These are phyloP conservation scores for Cephus runcator DNA, from an alignment of 2,888 invertebrate genomes.

Conservation along the genomic window DNA sequence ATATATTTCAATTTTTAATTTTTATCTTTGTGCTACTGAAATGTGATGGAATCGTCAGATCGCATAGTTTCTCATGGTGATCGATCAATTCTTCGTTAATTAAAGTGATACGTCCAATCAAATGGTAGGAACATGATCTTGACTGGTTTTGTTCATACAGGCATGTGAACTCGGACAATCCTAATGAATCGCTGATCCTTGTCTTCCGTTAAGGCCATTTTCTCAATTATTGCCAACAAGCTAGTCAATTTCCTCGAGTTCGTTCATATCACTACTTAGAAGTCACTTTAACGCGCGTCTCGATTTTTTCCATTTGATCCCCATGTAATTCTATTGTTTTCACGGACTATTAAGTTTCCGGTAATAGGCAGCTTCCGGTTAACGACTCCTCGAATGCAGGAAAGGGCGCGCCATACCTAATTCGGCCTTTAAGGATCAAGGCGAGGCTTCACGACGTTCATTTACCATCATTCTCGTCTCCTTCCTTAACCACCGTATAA, in stretches of 20 bases:
- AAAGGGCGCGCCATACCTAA: constrained; percentile 64
- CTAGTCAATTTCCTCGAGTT: constrained; percentile 37
- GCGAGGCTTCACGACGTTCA: constrained; percentile 46
- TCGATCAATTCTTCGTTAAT: background rate
- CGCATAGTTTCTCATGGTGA: background rate
- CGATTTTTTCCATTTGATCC: constrained; percentile 57
- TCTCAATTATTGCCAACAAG: background rate
- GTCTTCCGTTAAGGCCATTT: background rate
- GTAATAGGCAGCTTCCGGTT: constrained; percentile 61
- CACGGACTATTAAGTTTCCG: constrained; percentile 65
- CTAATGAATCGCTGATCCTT: background rate
- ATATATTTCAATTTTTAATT: background rate
- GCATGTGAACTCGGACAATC: background rate
- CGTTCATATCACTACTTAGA: constrained; percentile 6
- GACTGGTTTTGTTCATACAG: background rate
- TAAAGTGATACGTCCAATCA: background rate
- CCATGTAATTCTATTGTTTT: constrained; percentile 66
- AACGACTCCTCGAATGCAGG: constrained; percentile 62
- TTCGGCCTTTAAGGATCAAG: constrained; percentile 62
- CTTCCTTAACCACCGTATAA: background rate
- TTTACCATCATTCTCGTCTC: background rate
- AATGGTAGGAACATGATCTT: background rate
- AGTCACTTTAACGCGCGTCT: constrained; percentile 4
- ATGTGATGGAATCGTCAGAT: background rate
- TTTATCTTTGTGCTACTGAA: background rate